Evolutionary conservation across 2,113 vertebrate species (phyloP), one percentile per base, ranked within the genome.

Genomic region (Tapirus terrestris): DNA sequence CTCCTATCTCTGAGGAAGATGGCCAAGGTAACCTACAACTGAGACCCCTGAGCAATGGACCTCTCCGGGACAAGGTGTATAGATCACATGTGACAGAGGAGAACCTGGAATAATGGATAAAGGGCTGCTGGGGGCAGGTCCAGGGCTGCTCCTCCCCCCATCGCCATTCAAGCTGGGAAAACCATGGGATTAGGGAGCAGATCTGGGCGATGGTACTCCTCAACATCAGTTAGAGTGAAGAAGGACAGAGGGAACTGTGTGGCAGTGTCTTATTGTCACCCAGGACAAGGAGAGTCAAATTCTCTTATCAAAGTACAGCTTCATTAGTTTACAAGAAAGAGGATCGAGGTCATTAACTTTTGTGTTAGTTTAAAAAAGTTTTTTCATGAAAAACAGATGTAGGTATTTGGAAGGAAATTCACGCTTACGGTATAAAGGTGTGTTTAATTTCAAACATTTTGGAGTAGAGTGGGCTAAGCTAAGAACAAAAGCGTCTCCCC

Each of bases 141-240:
- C 10, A 11, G 10, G 39, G 11, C 31, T 8, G 16, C 27, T 67
- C 48, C 39, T 68, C 0, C 25, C 11, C 79, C 9, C 36, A 20
- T 36, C 9, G 5, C 25, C 0, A 0, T 2, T 36, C 20, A 10
- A 68, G 53, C 20, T 1, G 2, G 25, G 36, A 63, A 45, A 51
- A 17, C 25, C 43, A 33, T 2, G 14, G 70, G 8, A 4, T 29
- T 6, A 65, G 60, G 23, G 31, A 85, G n/a, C 21, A 29, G 45
- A 17, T 5, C 1, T n/a, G 51, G 18, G 56, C 4, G 6, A 8
- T 1, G 3, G 0, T 18, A 16, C 48, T 18, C 36, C 48, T 29
- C 36, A 45, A 5, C 14, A 13, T 27, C 67, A 68, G 75, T 75
- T 5, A 20, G 0, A 39, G 3, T 14, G 58, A 76, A 23, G 39